Percentiles rank a stretch among this genome's conserved stretches.
These are phyloP conservation scores for Aegithalos caudatus DNA, from an alignment of 2,113 vertebrate genomes.

Conservation along the genomic window DNA sequence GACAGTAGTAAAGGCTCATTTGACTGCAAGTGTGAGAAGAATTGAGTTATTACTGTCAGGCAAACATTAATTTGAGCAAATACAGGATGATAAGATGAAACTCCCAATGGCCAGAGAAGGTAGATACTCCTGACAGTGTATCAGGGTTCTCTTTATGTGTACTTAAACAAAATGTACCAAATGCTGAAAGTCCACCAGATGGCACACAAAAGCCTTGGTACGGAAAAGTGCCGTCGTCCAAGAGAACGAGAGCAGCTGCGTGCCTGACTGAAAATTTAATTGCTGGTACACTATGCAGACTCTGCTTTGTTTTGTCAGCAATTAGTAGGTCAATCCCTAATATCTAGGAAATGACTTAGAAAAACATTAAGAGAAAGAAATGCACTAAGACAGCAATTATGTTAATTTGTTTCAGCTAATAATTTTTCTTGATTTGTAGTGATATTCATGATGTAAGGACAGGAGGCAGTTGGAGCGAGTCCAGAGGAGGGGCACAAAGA, in stretches of 20 bases:
- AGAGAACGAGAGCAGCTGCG: not conserved
- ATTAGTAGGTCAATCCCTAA: not conserved
- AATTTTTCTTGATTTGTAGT: constrained; percentile 4
- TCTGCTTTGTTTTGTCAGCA: not conserved
- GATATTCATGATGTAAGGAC: not conserved
- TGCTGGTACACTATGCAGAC: not conserved
- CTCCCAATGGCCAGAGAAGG: not conserved
- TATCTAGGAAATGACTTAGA: not conserved
- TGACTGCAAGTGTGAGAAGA: not conserved
- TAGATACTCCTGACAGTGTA: not conserved
- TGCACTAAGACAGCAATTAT: not conserved
- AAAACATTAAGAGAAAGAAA: not conserved
- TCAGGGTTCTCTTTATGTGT: not conserved
- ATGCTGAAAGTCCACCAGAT: constrained; percentile 57
- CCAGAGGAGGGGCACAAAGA: not conserved
- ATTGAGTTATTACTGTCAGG: not conserved
- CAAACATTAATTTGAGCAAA: not conserved
- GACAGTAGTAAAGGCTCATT: not conserved
- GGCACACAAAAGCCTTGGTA: constrained; percentile 62
- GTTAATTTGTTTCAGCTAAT: not conserved
- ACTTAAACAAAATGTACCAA: not conserved
- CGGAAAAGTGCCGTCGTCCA: rapidly evolving
- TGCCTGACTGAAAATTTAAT: not conserved
- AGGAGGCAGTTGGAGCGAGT: not conserved
- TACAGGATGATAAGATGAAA: not conserved